Evolutionary conservation across 2,888 invertebrate genomes (phyloP).

Genomic region (Heliconius erato): DNA sequence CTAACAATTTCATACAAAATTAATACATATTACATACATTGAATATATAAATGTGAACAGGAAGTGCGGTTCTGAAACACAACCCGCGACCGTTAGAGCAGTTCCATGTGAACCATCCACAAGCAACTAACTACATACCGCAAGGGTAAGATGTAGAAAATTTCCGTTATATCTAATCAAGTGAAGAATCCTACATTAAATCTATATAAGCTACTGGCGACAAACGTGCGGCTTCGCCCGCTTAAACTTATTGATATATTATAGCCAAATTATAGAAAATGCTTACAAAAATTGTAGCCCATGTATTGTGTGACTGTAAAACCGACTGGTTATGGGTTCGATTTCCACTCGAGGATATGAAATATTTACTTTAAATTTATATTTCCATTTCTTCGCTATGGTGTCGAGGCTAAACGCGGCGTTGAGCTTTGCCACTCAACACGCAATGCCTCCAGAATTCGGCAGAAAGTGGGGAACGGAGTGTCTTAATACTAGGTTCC

Average conservation of each 20-base stretch:
- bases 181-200: not conserved
- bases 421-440: too few relatives aligned
- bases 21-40: not conserved
- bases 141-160: not conserved
- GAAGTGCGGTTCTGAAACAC: slow-evolving; percentile 55
- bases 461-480: too few relatives aligned
- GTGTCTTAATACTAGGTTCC: too few relatives aligned
- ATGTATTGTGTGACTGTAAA: too few relatives aligned
- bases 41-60: slow-evolving; percentile 12
- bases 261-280: not conserved
- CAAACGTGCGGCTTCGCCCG: not conserved
- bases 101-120: slow-evolving; percentile 10
- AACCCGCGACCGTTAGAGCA: slow-evolving; percentile 51
- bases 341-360: too few relatives aligned
- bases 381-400: too few relatives aligned
- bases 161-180: slow-evolving; percentile 18
- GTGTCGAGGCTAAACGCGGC: too few relatives aligned
- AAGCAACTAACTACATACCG: not conserved
- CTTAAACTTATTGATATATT: not conserved
- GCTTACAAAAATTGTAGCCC: too few relatives aligned
- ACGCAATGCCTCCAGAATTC: too few relatives aligned
- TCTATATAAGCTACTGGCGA: not conserved
- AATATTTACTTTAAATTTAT: too few relatives aligned
- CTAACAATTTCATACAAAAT: not conserved
- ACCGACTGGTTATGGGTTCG: too few relatives aligned